Evolutionary conservation across 2,888 invertebrate species (phyloP).

Genomic region (Leucophenga montana): DNA sequence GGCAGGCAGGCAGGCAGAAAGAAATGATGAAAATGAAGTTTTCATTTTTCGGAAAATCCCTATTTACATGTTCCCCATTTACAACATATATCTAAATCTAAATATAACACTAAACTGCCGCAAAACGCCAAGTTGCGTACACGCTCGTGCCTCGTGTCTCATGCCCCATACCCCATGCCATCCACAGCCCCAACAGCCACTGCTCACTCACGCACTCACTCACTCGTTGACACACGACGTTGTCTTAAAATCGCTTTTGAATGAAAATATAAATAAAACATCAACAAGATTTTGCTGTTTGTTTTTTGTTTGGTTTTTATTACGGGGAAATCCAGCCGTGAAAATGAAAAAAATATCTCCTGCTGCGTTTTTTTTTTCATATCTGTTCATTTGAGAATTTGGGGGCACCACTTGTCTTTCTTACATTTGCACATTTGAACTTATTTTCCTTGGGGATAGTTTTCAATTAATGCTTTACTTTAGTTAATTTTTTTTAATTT

Average conservation of each 20-base stretch:
- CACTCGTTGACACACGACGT: conserved; percentile 25
- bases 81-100: not conserved
- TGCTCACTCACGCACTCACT: conserved; percentile 18
- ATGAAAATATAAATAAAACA: conserved; percentile 63
- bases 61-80: conserved; percentile 45
- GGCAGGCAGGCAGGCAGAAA: too few species aligned
- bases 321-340: conserved; percentile 62
- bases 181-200: not conserved
- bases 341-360: conserved; percentile 64
- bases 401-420: conserved; percentile 8
- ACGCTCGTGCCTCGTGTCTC: too few species aligned
- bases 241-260: conserved; percentile 48
- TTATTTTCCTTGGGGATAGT: conserved; percentile 27
- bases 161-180: not conserved
- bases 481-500: conserved; percentile 28
- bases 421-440: conserved; percentile 32
- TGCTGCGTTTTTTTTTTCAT: conserved; percentile 56
- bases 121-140: not conserved
- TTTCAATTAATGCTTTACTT: conserved; percentile 58
- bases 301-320: not conserved
- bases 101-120: too few species aligned
- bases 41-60: conserved; percentile 65
- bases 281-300: conserved; percentile 31
- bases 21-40: too few species aligned
- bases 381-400: conserved; percentile 30